Percentiles rank a stretch among this genome's conserved stretches.
These are phyloP conservation scores for Trimorus sp. DNA, from an alignment of 2,888 invertebrate species.

Conservation along the genomic window DNA sequence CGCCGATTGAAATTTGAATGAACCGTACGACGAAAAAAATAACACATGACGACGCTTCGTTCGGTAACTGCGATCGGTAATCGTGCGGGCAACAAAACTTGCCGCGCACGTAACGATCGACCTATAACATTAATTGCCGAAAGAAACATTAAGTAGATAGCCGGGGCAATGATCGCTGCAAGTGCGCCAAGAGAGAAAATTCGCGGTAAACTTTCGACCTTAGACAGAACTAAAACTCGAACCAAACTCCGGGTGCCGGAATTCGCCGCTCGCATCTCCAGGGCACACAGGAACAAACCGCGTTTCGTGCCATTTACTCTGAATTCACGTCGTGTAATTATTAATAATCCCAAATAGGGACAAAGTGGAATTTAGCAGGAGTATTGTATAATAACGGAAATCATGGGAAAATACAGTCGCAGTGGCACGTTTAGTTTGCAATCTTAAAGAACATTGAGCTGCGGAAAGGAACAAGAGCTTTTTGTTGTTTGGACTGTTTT, in stretches of 20 bases:
- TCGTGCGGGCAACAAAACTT: conserved; percentile 33
- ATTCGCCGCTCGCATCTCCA: conserved; percentile 19
- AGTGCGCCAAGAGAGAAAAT: conserved; percentile 28
- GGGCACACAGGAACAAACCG: background rate
- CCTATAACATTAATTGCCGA: conserved; percentile 52
- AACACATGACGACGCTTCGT: background rate
- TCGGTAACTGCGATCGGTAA: conserved; percentile 24
- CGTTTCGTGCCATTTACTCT: conserved; percentile 37
- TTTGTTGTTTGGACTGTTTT: too few species aligned
- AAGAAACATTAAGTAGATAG: conserved; percentile 56
- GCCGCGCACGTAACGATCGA: conserved; percentile 32
- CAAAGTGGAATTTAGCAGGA: background rate
- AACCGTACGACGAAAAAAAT: background rate
- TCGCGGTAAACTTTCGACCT: conserved; percentile 48
- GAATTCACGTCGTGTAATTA: conserved; percentile 19
- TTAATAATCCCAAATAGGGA: conserved; percentile 33
- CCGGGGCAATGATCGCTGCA: conserved; percentile 15
- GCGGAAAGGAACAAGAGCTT: too few species aligned
- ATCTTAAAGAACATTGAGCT: too few species aligned
- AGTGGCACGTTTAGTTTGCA: too few species aligned
- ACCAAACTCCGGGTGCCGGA: conserved; percentile 26
- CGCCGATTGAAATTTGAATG: background rate
- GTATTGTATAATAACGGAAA: too few species aligned
- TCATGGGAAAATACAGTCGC: too few species aligned
- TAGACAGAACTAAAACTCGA: conserved; percentile 39